phyloP scores from a whole-genome alignment of 1,140 invertebrate genomes.

The Cyrtorhinus lividipennis region DNA sequence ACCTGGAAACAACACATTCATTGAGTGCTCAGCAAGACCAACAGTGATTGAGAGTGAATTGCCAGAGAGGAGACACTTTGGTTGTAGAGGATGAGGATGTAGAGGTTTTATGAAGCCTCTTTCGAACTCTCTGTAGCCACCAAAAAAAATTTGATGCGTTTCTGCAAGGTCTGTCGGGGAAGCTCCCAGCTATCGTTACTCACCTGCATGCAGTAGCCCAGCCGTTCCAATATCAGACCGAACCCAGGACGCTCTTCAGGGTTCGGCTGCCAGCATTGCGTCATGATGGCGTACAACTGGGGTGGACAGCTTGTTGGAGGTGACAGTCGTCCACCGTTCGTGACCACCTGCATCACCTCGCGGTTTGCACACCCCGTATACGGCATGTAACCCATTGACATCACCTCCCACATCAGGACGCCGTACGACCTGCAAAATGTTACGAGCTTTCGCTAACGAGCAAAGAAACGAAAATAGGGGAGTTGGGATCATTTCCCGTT shows the following conservation, averaged over 20 bases:
- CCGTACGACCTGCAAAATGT: slow-evolving; percentile 74
- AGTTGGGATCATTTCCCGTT: too few relatives aligned
- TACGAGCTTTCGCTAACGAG: not conserved
- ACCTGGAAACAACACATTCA: too few relatives aligned
- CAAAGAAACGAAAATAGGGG: too few relatives aligned
- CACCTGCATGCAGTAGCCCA: slow-evolving; percentile 74
- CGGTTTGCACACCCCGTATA: slow-evolving; percentile 91
- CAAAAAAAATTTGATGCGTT: too few relatives aligned
- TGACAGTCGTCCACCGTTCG: slow-evolving; percentile 73
- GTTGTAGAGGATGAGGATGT: too few relatives aligned
- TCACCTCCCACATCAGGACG: slow-evolving; percentile 89
- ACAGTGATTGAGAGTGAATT: too few relatives aligned
- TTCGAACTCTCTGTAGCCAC: too few relatives aligned
- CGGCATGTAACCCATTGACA: slow-evolving; percentile 93
- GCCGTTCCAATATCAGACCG: slow-evolving; percentile 58
- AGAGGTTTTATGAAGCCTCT: too few relatives aligned
- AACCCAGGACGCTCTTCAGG: slow-evolving; percentile 77
- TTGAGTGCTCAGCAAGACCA: too few relatives aligned
- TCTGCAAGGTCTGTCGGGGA: too few relatives aligned
- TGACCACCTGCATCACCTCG: slow-evolving; percentile 93
- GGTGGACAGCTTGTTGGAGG: slow-evolving; percentile 61
- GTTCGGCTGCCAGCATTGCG: slow-evolving; percentile 77
- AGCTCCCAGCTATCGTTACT: too few relatives aligned
- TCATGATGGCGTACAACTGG: slow-evolving; percentile 82
- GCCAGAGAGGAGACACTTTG: too few relatives aligned